phyloP scores from a whole-genome alignment of 2,888 invertebrate genomes.

The Phrixothrix hirtus region DNA sequence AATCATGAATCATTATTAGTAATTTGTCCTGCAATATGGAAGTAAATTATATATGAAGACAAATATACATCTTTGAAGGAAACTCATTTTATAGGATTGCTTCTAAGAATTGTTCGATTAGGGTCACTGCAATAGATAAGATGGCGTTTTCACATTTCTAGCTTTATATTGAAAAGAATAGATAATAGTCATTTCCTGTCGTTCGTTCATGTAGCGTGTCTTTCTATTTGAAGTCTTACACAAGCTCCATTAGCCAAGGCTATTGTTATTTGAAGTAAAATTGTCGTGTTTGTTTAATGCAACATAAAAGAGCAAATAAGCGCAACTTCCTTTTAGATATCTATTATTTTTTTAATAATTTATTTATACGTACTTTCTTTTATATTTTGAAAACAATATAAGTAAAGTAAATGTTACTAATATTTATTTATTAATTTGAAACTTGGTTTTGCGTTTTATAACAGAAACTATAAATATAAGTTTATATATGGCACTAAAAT shows the following conservation, averaged over 20 bases:
- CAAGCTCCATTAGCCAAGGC: constrained; percentile 20
- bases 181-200: constrained; percentile 23
- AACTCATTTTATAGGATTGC: too few species aligned
- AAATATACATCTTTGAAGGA: too few species aligned
- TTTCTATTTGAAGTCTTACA: constrained; percentile 20
- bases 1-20: too few species aligned
- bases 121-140: constrained; percentile 6
- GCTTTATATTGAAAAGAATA: constrained; percentile 19
- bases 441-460: too few species aligned
- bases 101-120: constrained; percentile 8
- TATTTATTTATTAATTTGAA: too few species aligned
- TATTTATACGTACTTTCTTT: too few species aligned
- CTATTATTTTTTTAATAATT: not conserved
- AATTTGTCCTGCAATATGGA: too few species aligned
- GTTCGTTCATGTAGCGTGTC: constrained; percentile 17
- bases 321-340: not conserved
- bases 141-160: constrained; percentile 17
- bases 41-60: too few species aligned
- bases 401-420: too few species aligned
- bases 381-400: too few species aligned
- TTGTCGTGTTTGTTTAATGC: not conserved
- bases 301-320: not conserved
- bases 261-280: constrained; percentile 10
- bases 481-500: too few species aligned
- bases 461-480: too few species aligned